Evolutionary conservation across 2,113 vertebrate genomes (phyloP).

Genomic region (Atrichornis clamosus): DNA sequence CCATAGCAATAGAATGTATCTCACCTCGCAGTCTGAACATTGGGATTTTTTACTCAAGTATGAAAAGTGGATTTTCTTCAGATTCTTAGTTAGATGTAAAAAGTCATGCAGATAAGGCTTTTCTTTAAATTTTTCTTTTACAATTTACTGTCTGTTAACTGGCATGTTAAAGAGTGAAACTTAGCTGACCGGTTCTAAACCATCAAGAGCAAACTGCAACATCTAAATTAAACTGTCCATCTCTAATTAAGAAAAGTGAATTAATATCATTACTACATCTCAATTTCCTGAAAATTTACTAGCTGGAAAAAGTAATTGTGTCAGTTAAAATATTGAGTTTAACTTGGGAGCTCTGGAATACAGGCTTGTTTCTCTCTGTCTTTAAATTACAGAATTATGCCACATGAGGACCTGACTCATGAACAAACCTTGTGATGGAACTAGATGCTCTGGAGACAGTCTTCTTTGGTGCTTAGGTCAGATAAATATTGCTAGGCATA

Average conservation of each 20-base stretch:
- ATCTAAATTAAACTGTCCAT: neutral
- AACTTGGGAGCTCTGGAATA: neutral
- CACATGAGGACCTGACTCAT: neutral
- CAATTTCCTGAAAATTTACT: neutral
- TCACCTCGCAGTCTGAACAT: neutral
- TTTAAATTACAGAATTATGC: neutral
- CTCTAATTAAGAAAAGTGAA: neutral
- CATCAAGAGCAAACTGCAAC: neutral
- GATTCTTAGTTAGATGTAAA: neutral
- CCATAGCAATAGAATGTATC: neutral
- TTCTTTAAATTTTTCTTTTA: neutral
- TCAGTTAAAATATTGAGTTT: neutral
- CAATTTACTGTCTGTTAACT: neutral
- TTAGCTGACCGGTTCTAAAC: neutral
- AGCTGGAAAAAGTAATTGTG: neutral
- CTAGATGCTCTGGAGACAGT: neutral
- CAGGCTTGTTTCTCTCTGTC: neutral
- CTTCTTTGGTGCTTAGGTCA: neutral
- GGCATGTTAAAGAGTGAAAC: neutral
- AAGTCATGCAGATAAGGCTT: neutral
- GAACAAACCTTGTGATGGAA: neutral
- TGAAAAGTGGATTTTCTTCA: neutral
- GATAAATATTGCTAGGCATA: neutral
- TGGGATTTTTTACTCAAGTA: neutral
- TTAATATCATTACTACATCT: neutral